Conservation (phyloP, 2,888 invertebrate species). For the Cosmia pyralina region DNA sequence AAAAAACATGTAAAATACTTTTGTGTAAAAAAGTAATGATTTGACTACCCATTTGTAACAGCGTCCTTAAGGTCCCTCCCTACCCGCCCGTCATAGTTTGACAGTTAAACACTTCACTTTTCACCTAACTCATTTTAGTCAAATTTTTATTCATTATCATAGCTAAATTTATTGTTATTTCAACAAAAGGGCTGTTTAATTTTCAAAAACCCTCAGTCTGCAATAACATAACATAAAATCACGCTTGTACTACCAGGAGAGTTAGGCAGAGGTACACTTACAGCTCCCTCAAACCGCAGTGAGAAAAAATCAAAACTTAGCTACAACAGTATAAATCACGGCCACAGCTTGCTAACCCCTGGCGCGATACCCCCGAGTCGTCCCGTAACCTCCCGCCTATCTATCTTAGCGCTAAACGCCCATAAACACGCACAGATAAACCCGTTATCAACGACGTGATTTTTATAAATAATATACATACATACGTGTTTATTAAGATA, state of each 20-base stretch:
- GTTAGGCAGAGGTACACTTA: neutral
- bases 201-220: neutral
- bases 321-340: slow-evolving; percentile 32
- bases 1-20: too few relatives aligned
- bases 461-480: slow-evolving; percentile 52
- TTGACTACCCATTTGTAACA: too few relatives aligned
- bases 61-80: too few relatives aligned
- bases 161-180: neutral
- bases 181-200: neutral
- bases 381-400: slow-evolving; percentile 71
- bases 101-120: neutral
- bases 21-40: too few relatives aligned
- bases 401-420: slow-evolving; percentile 66
- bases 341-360: slow-evolving; percentile 59
- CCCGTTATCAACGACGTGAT: slow-evolving; percentile 59
- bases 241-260: too few relatives aligned
- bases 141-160: neutral
- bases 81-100: neutral
- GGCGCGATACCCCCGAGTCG: slow-evolving; percentile 68
- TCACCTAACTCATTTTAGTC: neutral
- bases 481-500: slow-evolving; percentile 17
- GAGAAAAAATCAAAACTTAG: neutral
- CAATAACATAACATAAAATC: neutral
- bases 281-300: neutral
- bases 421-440: slow-evolving; percentile 65